These are phyloP conservation scores for Cyclura pinguis DNA, from an alignment of 2,797 vertebrate genomes.

Conservation along the genomic window DNA sequence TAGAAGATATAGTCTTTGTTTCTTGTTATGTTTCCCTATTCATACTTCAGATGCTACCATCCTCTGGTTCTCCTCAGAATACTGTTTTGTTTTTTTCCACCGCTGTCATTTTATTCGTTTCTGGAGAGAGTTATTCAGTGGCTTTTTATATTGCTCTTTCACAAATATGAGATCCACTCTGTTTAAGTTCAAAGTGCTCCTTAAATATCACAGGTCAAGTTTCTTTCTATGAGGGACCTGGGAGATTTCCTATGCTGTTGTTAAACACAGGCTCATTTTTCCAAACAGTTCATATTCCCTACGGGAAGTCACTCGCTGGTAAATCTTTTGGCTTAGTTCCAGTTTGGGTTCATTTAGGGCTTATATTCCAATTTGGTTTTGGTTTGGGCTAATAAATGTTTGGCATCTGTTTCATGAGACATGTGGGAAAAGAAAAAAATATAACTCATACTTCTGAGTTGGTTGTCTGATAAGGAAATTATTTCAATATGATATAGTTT, in stretches of 20 bases:
- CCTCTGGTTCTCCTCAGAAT: not conserved
- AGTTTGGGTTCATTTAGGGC: not conserved
- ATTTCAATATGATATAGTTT: not conserved
- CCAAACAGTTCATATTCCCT: not conserved
- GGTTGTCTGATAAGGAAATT: too few species aligned
- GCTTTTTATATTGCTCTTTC: conserved; percentile 8
- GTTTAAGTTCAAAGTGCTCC: conserved; percentile 21
- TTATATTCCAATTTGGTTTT: not conserved
- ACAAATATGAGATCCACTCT: conserved; percentile 1
- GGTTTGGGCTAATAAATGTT: not conserved
- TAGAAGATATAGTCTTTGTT: not conserved
- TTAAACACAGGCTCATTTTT: not conserved
- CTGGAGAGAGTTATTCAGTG: not conserved
- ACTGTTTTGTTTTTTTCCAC: not conserved
- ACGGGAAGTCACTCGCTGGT: not conserved
- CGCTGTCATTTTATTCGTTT: not conserved
- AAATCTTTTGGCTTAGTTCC: not conserved
- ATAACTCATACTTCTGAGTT: not conserved
- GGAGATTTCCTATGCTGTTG: not conserved
- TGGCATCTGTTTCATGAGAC: not conserved
- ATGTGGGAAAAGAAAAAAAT: not conserved
- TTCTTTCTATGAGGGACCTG: conserved; percentile 39
- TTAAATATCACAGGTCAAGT: conserved; percentile 24
- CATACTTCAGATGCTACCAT: not conserved
- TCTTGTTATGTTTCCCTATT: not conserved